Evolutionary conservation across 2,797 vertebrate species (phyloP).

Genomic region (Epinephelus awoara): DNA sequence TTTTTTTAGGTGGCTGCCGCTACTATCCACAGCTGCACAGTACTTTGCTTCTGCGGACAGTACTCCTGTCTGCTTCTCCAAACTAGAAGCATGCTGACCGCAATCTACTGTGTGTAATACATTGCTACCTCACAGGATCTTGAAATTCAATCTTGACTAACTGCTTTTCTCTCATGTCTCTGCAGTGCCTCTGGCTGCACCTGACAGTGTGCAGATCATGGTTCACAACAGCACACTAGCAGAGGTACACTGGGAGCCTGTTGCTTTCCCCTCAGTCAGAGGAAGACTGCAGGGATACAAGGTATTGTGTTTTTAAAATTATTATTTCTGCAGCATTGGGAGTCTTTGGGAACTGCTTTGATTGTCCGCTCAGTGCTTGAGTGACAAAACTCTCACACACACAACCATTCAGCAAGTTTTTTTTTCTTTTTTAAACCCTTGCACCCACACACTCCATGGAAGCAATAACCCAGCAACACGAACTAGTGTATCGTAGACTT

Average conservation of each 20-base stretch:
- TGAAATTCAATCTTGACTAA: neutral
- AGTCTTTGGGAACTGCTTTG: neutral
- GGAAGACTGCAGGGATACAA: conserved; percentile 94
- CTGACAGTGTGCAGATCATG: conserved; percentile 87
- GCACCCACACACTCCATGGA: neutral
- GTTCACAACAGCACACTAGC: conserved; percentile 92
- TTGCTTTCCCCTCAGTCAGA: conserved; percentile 86
- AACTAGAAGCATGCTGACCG: no score
- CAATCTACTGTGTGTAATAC: no score
- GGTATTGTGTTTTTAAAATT: conserved; percentile 73
- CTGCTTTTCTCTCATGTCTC: conserved; percentile 23
- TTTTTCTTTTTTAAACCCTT: neutral
- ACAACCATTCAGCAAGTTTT: neutral
- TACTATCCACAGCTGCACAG: no score
- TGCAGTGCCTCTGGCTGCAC: conserved; percentile 91
- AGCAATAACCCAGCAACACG: neutral
- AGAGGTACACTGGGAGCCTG: conserved; percentile 93
- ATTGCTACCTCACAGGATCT: neutral
- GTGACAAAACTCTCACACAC: neutral
- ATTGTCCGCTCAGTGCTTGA: neutral
- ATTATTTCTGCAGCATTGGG: neutral
- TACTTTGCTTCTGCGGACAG: no score
- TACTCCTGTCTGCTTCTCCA: no score
- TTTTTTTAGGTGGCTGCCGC: no score
- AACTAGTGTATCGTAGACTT: no score